These are phyloP conservation scores for Rhopilema esculentum DNA, from an alignment of 30 jellyfish, hydroid and myxozoan species.

Conservation along the genomic window DNA sequence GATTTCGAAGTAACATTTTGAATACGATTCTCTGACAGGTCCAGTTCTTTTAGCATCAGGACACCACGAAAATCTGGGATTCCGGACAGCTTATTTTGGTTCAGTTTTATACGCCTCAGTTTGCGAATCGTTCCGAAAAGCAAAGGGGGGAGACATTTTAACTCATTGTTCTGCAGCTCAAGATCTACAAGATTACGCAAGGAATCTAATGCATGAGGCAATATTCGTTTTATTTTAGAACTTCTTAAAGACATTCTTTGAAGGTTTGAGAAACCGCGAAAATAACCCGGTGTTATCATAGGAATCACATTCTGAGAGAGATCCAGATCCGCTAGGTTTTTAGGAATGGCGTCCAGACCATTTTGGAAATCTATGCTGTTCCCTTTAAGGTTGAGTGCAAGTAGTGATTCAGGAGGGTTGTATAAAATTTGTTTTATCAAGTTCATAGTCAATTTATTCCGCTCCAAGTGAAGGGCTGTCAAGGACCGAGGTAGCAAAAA, in stretches of 20 bases:
- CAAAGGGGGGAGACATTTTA: constrained; percentile 21
- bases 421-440: constrained; percentile 9
- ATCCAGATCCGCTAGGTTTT: background rate
- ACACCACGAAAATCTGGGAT: constrained; percentile 42
- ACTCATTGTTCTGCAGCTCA: constrained; percentile 11
- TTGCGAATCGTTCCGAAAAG: background rate
- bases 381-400: background rate
- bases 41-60: background rate
- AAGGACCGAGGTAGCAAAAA: constrained; percentile 21
- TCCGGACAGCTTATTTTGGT: constrained; percentile 7
- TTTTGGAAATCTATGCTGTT: constrained; percentile 1
- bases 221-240: constrained; percentile 21
- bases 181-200: background rate
- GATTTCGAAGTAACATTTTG: background rate
- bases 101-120: background rate
- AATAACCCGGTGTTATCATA: background rate
- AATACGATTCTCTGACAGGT: constrained; percentile 15
- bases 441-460: constrained; percentile 2
- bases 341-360: constrained; percentile 18
- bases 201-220: constrained; percentile 33
- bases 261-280: constrained; percentile 1
- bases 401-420: background rate
- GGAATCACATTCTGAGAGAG: constrained; percentile 7
- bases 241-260: background rate
- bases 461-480: background rate